Base-by-base conservation (phyloP, 2,113 vertebrate species). In the Phalacrocorax brasilianus region DNA sequence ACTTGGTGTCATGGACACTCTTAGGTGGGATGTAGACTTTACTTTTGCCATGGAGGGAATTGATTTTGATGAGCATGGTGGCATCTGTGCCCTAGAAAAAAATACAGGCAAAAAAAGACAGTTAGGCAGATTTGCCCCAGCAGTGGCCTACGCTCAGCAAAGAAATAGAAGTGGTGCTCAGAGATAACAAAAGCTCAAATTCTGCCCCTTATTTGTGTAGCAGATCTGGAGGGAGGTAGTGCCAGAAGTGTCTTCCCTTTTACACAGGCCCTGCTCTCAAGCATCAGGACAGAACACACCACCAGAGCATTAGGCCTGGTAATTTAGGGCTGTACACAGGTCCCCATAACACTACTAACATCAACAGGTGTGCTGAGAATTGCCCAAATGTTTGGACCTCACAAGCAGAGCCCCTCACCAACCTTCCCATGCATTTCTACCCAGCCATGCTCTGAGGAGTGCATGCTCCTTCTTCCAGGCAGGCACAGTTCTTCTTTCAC, bases 31-130 rank as follows among this genome's bases (percentile, higher is more conserved):
- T 92, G 87, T 99, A 99, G 94, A 98, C 77, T 14, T 97, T 96
- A 65, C 98, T 98, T 96, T 98, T 99, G 68, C 95, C 95, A 11
- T 99, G 99, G 70, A 98, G 88, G 5, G 95, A 96, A 84, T 98
- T 99, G 77, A 99, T 95, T 97, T 99, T 99, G 63, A 98, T 92
- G 7, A 99, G 96, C 98, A 99, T 97, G 22, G 99, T 99, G 58
- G 91, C 44, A 20, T 99, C 99, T 86, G 99, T 99, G 33, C 99
- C 99, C 99, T 99, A 91, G 83, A 96, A 94, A 90, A 12, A 77
- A 94, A 95, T 45, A 92, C 2, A 50, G 14, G 26, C 28, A 52
- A 52, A 70, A 93, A 50, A n/a, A 11, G 21, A 70, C n/a, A 47
- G 14, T 66, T 78, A 79, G 84, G 52, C 56, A 66, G 27, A 76